Conservation (phyloP, 2,797 vertebrate species). For the Apogon talboti region DNA sequence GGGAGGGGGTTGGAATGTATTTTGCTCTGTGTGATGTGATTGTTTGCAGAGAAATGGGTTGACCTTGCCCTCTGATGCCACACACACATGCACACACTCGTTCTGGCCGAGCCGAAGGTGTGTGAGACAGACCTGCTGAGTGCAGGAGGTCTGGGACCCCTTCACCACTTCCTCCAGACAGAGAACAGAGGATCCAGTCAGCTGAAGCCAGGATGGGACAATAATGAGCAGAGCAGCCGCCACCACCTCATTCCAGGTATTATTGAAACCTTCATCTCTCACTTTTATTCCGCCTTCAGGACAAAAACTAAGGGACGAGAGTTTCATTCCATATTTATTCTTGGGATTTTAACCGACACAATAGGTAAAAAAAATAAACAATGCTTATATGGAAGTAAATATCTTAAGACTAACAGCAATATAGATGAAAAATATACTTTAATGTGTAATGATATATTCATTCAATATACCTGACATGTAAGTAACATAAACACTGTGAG, state of each 20-base stretch:
- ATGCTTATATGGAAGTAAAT: not conserved
- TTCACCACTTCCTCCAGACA: constrained; percentile 82
- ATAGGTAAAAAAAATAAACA: not conserved
- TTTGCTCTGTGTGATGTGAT: constrained; percentile 85
- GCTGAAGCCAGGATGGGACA: constrained; percentile 76
- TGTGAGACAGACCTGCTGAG: constrained; percentile 81
- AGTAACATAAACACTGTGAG: no score
- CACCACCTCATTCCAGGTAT: constrained; percentile 73
- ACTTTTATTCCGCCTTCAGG: constrained; percentile 29
- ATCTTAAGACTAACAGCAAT: not conserved
- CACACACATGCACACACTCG: constrained; percentile 67
- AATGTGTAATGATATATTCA: not conserved
- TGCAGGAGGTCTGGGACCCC: constrained; percentile 82
- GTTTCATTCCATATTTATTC: constrained; percentile 4
- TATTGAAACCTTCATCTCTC: constrained; percentile 50
- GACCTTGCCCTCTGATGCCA: constrained; percentile 81
- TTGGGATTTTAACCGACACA: not conserved
- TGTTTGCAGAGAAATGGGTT: constrained; percentile 84
- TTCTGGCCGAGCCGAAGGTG: constrained; percentile 72
- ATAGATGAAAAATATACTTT: not conserved
- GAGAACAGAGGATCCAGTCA: constrained; percentile 81
- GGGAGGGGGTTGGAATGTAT: constrained; percentile 78
- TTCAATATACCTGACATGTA: not conserved
- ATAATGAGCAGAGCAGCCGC: constrained; percentile 76
- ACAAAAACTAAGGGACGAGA: constrained; percentile 20